A percentile compares a stretch with the other conserved stretches of the same genome.
phyloP scores from a whole-genome alignment of 2,797 vertebrate species.

The Margarornis squamiger region DNA sequence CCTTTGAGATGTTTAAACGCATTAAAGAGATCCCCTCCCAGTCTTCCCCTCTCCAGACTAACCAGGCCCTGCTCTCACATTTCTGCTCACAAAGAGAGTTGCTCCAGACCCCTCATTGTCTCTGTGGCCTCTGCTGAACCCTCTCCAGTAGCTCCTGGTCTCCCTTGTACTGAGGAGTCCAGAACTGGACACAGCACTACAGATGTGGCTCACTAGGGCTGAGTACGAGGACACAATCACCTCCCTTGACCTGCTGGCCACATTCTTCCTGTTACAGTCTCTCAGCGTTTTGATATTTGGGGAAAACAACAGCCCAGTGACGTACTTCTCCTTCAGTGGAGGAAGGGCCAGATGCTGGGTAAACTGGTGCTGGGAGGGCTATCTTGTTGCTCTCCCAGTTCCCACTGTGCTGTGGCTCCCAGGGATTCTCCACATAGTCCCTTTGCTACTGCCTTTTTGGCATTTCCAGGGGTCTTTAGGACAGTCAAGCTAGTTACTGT shows the following conservation, averaged over 20 bases:
- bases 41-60: neutral
- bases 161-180: neutral
- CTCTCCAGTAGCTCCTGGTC: neutral
- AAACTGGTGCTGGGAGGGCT: neutral
- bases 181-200: neutral
- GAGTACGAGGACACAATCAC: neutral
- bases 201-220: neutral
- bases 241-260: accelerated
- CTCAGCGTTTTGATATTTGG: neutral
- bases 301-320: no score
- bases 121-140: neutral
- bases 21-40: neutral
- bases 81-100: neutral
- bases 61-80: neutral
- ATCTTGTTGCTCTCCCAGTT: neutral
- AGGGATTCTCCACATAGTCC: accelerated
- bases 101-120: neutral
- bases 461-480: neutral
- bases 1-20: neutral
- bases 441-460: neutral
- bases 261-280: neutral
- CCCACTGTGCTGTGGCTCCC: neutral
- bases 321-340: neutral
- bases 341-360: neutral
- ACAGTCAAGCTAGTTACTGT: neutral